Evolutionary conservation across 2,888 invertebrate species (phyloP), one percentile per base, ranked within the genome.

Genomic region (Nebria salina): DNA sequence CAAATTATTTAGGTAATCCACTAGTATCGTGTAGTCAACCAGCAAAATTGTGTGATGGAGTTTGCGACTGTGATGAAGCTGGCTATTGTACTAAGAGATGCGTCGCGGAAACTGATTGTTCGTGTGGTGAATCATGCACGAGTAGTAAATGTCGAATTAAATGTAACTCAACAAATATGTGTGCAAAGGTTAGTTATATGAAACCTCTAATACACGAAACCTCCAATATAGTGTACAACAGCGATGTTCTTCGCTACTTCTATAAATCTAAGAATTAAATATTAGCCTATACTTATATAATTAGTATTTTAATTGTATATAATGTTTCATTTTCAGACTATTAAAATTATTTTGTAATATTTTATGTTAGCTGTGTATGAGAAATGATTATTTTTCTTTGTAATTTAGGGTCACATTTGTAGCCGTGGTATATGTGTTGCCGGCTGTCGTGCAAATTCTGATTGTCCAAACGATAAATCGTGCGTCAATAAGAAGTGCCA

Each of bases 1-100:
- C 92, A 75, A 94, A 94, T 86, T 95, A 94, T 85, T 91, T 94
- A 65, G 97, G 97, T 0, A 95, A 97, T 89, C 95, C 97, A 2
- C 90, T 95, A 5, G 92, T 94, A 1, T 93, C 94, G 84, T 97
- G 97, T 86, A 92, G 92, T 76, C 92, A 93, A 87, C 94, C 95
- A 75, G 92, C 93, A 80, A 89, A 92, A 75, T 91, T 92, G 76
- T 97, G 97, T 86, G 94, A 95, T 85, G 93, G 94, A 0, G 91
- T 91, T 76, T 96, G 97, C 85, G 92, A 95, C 82, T 96, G 96
- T 85, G 96, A 96, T 85, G 94, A 94, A 84, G 92, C 93, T 80
- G 96, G 95, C 42, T 96, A 95, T 86, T 97, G 97, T 85, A 92
- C 93, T 1, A 91, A 92, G 77, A 90, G 92, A 43, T 97, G 97